Conservation (phyloP, 1,140 invertebrate genomes). For the Meloidogyne floridensis region DNA sequence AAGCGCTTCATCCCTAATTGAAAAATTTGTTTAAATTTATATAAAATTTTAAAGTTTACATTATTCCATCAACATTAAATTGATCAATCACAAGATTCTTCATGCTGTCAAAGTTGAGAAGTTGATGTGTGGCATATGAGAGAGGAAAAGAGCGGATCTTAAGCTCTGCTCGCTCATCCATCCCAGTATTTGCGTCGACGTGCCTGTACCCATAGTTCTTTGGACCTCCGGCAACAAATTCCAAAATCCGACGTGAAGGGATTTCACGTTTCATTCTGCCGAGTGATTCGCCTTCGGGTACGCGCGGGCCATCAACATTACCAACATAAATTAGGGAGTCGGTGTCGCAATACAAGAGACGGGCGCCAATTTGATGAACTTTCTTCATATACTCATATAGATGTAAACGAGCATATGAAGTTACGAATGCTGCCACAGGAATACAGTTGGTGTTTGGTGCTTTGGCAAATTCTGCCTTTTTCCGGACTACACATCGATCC, state of each 20-base stretch:
- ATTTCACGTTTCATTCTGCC: constrained; percentile 29
- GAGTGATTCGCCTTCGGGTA: constrained; percentile 20
- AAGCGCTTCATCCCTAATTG: too few species aligned
- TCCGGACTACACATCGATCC: constrained; percentile 7
- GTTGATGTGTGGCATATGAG: background rate
- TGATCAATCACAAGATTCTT: background rate
- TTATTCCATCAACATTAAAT: constrained; percentile 6
- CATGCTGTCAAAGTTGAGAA: constrained; percentile 3
- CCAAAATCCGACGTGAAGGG: constrained; percentile 28
- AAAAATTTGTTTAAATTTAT: too few species aligned
- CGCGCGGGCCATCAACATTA: background rate
- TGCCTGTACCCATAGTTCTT: constrained; percentile 26
- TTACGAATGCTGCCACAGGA: constrained; percentile 8
- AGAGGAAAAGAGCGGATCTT: constrained; percentile 15
- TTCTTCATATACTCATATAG: constrained; percentile 30
- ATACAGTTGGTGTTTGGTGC: constrained; percentile 26
- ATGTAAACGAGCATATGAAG: constrained; percentile 19
- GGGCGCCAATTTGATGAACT: background rate
- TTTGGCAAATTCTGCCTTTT: constrained; percentile 17
- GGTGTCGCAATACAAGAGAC: constrained; percentile 23
- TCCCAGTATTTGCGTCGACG: background rate
- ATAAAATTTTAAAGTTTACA: background rate
- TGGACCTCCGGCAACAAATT: constrained; percentile 27
- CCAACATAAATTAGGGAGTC: constrained; percentile 9
- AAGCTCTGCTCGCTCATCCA: background rate